Evolutionary conservation across 2,797 vertebrate species (phyloP).

Genomic region (Typhlichthys subterraneus): DNA sequence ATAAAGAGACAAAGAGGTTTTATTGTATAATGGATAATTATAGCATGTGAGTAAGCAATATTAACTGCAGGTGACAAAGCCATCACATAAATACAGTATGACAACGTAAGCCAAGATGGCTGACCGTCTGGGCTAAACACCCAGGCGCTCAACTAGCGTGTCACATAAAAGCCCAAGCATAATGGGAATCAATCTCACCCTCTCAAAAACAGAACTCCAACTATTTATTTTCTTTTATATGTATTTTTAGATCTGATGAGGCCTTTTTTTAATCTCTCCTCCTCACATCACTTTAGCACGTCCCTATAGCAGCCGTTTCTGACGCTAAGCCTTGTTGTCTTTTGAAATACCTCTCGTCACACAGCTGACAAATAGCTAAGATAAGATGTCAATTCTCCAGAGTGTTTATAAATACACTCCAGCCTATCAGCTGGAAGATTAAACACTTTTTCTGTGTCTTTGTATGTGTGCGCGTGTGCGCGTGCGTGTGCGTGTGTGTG

Average conservation of each 20-base stretch:
- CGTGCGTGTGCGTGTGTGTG: neutral
- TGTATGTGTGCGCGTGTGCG: slow-evolving; percentile 8
- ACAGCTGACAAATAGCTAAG: slow-evolving; percentile 78
- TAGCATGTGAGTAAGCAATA: slow-evolving; percentile 53
- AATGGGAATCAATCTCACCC: slow-evolving; percentile 7
- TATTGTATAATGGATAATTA: slow-evolving; percentile 48
- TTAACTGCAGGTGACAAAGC: slow-evolving; percentile 53
- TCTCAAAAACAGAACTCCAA: slow-evolving; percentile 31
- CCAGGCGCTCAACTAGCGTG: slow-evolving; percentile 17
- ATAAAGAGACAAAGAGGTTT: neutral
- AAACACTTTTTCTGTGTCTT: slow-evolving; percentile 21
- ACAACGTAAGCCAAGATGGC: slow-evolving; percentile 59
- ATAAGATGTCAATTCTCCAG: slow-evolving; percentile 80
- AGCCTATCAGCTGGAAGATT: slow-evolving; percentile 55
- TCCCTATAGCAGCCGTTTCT: slow-evolving; percentile 62
- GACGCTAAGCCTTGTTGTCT: slow-evolving; percentile 77
- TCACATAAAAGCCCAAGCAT: slow-evolving; percentile 42
- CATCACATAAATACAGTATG: slow-evolving; percentile 41
- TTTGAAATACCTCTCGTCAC: slow-evolving; percentile 78
- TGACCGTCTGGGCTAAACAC: slow-evolving; percentile 26
- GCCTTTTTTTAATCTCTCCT: slow-evolving; percentile 17
- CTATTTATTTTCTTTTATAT: neutral
- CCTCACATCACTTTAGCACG: slow-evolving; percentile 34
- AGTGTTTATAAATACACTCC: slow-evolving; percentile 81
- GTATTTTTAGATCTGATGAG: slow-evolving; percentile 10